Evolutionary conservation across 2,113 vertebrate genomes (phyloP).

Genomic region (Pleuronectes platessa): DNA sequence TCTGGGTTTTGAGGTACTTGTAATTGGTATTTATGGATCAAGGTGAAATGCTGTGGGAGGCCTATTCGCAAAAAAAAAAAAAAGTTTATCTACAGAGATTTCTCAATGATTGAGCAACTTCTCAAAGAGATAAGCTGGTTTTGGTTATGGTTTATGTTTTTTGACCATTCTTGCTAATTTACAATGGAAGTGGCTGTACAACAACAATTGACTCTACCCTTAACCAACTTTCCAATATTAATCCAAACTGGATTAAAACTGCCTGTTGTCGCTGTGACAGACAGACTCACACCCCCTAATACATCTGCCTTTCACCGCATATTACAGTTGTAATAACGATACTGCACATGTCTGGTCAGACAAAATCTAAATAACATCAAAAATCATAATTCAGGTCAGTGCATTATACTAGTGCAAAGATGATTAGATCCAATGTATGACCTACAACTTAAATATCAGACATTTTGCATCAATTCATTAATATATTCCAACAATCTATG

Average conservation of each 20-base stretch:
- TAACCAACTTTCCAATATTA: background rate
- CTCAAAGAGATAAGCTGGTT: background rate
- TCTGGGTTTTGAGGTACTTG: background rate
- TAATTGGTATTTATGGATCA: background rate
- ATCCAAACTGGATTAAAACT: background rate
- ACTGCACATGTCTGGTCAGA: background rate
- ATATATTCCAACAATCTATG: background rate
- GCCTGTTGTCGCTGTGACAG: background rate
- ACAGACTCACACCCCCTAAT: background rate
- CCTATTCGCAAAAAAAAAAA: background rate
- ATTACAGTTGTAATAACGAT: background rate
- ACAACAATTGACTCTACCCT: too few relatives aligned
- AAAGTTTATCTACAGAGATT: background rate
- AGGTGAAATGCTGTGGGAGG: background rate
- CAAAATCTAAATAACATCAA: background rate
- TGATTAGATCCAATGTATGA: background rate
- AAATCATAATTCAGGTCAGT: background rate
- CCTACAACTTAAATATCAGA: too few relatives aligned
- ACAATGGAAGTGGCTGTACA: too few relatives aligned
- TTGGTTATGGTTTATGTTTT: too few relatives aligned
- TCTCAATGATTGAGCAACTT: too few relatives aligned
- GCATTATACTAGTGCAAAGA: constrained; percentile 1
- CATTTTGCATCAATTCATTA: background rate
- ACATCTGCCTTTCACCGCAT: background rate
- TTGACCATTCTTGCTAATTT: too few relatives aligned